These are phyloP conservation scores for Plecturocebus donacophilus DNA, from an alignment of 2,113 vertebrate genomes.

Conservation along the genomic window DNA sequence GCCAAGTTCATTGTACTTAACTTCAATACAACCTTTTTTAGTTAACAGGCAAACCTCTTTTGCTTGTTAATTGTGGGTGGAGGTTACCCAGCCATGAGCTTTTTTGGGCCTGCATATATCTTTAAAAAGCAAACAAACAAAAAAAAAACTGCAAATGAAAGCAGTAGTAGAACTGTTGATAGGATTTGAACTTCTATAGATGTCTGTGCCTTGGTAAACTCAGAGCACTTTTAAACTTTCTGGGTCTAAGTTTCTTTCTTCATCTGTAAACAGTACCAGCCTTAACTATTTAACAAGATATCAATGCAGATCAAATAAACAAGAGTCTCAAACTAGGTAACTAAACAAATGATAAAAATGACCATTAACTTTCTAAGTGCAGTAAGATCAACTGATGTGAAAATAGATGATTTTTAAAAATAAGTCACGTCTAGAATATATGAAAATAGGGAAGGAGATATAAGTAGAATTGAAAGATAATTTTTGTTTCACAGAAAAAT, in stretches of 20 bases:
- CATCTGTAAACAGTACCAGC: neutral
- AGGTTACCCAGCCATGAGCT: neutral
- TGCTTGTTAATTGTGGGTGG: neutral
- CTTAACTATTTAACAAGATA: neutral
- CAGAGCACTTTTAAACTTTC: neutral
- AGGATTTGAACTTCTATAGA: conserved; percentile 11
- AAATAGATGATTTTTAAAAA: neutral
- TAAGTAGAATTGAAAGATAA: conserved; percentile 19
- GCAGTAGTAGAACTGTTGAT: neutral
- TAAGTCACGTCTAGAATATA: neutral
- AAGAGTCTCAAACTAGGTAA: neutral
- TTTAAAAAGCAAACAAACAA: neutral
- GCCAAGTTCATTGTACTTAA: neutral
- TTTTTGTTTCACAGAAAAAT: conserved; percentile 52
- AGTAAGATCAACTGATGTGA: conserved; percentile 10
- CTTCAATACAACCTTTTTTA: neutral
- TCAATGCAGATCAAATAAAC: conserved; percentile 24
- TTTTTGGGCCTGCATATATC: neutral
- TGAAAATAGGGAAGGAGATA: neutral
- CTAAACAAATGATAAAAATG: conserved; percentile 47
- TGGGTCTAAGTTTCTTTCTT: neutral
- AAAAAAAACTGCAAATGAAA: neutral
- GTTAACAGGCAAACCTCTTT: neutral
- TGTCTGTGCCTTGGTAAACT: conserved; percentile 29
- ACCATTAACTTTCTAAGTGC: neutral